A percentile compares a stretch with the other conserved stretches of the same genome.
phyloP scores from a whole-genome alignment of 2,797 vertebrate genomes.

The Podargus strigoides region DNA sequence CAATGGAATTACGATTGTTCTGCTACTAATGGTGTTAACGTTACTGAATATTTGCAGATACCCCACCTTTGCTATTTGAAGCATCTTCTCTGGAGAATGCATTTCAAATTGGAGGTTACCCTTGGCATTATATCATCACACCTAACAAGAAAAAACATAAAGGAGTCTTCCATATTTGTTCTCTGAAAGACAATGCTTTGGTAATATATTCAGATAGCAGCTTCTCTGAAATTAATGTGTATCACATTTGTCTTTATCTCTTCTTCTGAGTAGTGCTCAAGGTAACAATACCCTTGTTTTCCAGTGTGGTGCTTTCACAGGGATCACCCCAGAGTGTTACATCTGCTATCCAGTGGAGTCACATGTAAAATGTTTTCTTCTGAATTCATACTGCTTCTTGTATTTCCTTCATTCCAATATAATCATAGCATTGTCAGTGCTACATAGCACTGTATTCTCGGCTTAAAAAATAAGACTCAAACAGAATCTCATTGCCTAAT shows the following conservation, averaged over 20 bases:
- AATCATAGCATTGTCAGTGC: neutral
- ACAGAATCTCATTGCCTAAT: neutral
- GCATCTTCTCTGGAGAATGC: slow-evolving; percentile 86
- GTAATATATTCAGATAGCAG: slow-evolving; percentile 74
- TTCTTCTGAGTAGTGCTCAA: neutral
- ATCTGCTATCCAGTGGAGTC: neutral
- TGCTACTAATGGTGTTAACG: slow-evolving; percentile 45
- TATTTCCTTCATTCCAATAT: neutral
- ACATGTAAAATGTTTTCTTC: neutral
- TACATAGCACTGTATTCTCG: neutral
- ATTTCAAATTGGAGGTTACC: slow-evolving; percentile 92
- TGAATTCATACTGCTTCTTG: neutral
- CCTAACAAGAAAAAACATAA: slow-evolving; percentile 87
- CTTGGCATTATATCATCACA: slow-evolving; percentile 97
- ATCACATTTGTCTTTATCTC: neutral
- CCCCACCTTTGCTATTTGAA: slow-evolving; percentile 88
- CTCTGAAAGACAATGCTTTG: slow-evolving; percentile 84
- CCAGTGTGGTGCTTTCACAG: neutral
- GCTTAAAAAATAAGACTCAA: neutral
- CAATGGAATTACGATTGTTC: slow-evolving; percentile 17
- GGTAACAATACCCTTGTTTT: neutral
- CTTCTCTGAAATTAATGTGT: slow-evolving; percentile 32
- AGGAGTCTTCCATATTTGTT: slow-evolving; percentile 91
- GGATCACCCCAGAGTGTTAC: neutral
- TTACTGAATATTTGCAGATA: slow-evolving; percentile 76